phyloP scores from a whole-genome alignment of 2,113 vertebrate genomes.

The Accipiter virgatus region DNA sequence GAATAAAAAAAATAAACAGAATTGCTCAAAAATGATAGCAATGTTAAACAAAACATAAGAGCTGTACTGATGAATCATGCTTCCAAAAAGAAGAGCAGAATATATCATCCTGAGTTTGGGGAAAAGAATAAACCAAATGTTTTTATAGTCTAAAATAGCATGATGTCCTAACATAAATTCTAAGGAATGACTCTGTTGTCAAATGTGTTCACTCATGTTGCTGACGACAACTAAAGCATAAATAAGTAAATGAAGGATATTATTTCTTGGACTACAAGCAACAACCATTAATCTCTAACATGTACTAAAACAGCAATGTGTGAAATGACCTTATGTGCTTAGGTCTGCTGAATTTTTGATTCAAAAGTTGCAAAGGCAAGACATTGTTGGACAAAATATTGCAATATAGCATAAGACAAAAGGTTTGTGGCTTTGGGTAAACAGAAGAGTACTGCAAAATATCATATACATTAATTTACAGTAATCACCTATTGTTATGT shows the following conservation, averaged over 20 bases:
- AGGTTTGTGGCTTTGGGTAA: not conserved
- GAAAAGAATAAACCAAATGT: not conserved
- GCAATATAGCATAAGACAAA: not conserved
- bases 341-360: not conserved
- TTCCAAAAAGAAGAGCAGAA: not conserved
- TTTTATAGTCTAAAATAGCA: not conserved
- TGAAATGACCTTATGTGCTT: not conserved
- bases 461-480: not conserved
- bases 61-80: not conserved
- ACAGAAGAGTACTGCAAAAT: not conserved
- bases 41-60: not conserved
- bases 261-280: not conserved
- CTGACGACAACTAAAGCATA: not conserved
- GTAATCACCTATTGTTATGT: not conserved
- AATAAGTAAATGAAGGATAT: not conserved
- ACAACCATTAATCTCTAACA: not conserved
- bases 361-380: not conserved
- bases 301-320: not conserved
- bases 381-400: not conserved
- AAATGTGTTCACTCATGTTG: not conserved
- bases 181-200: not conserved
- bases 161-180: not conserved
- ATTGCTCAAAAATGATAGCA: not conserved
- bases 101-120: not conserved
- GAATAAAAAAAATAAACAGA: not conserved